These are phyloP conservation scores for Vanessa tameamea DNA, from an alignment of 1,140 invertebrate genomes.

Conservation along the genomic window DNA sequence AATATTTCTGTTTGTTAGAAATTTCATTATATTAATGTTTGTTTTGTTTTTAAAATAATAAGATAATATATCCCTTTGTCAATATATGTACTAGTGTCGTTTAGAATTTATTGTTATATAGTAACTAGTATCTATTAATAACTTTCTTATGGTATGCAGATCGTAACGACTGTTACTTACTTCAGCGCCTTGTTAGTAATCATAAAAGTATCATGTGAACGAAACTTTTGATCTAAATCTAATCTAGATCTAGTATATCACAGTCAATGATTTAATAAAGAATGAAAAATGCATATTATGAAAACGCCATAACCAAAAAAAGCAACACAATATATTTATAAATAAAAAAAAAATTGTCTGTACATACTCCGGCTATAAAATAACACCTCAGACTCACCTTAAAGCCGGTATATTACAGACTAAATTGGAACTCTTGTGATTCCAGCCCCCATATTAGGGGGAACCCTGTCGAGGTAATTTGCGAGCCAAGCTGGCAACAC, in stretches of 20 bases:
- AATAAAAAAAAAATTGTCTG: background rate
- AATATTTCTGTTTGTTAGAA: slow-evolving; percentile 19
- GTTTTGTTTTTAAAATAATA: background rate
- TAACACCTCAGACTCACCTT: slow-evolving; percentile 55
- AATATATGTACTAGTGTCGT: background rate
- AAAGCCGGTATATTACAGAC: slow-evolving; percentile 56
- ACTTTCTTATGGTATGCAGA: too few relatives aligned
- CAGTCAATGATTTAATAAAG: too few relatives aligned
- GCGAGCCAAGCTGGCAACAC: slow-evolving; percentile 18
- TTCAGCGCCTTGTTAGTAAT: too few relatives aligned
- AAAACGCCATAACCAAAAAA: background rate
- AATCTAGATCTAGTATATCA: too few relatives aligned
- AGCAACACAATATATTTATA: background rate
- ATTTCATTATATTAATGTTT: background rate
- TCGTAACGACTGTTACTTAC: too few relatives aligned
- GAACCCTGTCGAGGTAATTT: slow-evolving; percentile 6
- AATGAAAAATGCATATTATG: too few relatives aligned
- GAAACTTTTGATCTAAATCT: too few relatives aligned
- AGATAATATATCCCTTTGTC: background rate
- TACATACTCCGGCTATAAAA: slow-evolving; percentile 39
- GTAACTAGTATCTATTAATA: too few relatives aligned
- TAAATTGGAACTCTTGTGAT: slow-evolving; percentile 54
- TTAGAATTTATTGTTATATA: too few relatives aligned
- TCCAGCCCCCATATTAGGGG: background rate
- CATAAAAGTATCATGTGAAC: too few relatives aligned